Evolutionary conservation across 2,113 vertebrate genomes (phyloP).

Genomic region (Thamnophis sirtalis): DNA sequence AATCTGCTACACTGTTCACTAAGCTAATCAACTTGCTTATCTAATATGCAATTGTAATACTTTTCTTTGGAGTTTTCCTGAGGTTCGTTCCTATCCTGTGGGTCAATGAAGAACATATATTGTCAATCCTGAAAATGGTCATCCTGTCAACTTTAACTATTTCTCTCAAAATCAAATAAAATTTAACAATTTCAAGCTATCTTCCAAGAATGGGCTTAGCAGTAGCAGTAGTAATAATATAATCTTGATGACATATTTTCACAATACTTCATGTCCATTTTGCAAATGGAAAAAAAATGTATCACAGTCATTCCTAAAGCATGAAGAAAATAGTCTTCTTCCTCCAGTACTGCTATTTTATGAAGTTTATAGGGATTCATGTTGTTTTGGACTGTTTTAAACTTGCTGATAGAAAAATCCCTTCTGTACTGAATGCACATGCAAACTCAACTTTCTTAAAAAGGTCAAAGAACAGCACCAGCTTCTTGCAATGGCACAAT

Average conservation of each 20-base stretch:
- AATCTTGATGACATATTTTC: background rate
- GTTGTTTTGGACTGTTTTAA: background rate
- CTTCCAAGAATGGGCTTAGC: background rate
- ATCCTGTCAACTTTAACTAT: background rate
- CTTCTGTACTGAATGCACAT: background rate
- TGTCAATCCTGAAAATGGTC: background rate
- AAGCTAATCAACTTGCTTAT: background rate
- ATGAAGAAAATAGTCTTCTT: background rate
- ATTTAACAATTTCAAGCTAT: background rate
- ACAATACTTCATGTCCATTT: background rate
- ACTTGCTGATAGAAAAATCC: background rate
- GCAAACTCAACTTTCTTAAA: background rate
- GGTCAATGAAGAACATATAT: background rate
- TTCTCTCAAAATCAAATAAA: background rate
- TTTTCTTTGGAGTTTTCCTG: background rate
- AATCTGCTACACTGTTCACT: background rate
- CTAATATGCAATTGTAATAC: background rate
- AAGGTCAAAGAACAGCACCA: background rate
- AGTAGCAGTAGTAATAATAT: background rate
- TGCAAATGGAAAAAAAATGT: background rate
- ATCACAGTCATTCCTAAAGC: background rate
- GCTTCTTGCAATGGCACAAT: background rate
- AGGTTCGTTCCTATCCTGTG: background rate
- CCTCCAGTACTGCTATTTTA: background rate
- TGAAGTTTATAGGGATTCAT: background rate